Evolutionary conservation across 2,113 vertebrate genomes (phyloP).

Genomic region (Deroptyus accipitrinus): DNA sequence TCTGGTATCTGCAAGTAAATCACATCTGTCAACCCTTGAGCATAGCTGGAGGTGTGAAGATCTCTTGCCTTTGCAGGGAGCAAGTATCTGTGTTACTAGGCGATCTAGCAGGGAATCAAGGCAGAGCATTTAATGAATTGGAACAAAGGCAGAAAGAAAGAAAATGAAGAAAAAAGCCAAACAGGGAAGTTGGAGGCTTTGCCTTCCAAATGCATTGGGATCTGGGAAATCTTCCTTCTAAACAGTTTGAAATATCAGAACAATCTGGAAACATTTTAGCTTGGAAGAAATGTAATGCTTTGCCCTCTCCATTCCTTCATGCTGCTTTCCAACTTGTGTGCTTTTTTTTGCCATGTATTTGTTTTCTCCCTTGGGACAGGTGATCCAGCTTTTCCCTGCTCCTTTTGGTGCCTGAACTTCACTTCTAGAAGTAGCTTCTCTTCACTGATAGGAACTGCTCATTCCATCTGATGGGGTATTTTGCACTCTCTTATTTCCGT

Average conservation of each 20-base stretch:
- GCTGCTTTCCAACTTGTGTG: neutral
- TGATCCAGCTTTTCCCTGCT: neutral
- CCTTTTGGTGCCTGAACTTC: neutral
- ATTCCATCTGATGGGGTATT: neutral
- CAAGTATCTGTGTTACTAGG: neutral
- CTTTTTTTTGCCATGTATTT: neutral
- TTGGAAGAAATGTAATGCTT: constrained; percentile 2
- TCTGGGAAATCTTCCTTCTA: constrained; percentile 5
- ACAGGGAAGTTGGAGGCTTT: neutral
- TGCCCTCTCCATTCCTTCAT: neutral
- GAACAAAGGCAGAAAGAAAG: neutral
- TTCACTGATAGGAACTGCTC: neutral
- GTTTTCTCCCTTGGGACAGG: constrained; percentile 16
- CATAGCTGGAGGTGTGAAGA: neutral
- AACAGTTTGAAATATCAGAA: constrained; percentile 4
- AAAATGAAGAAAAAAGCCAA: neutral
- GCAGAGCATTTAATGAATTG: neutral
- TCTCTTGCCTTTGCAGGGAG: neutral
- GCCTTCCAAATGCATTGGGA: neutral
- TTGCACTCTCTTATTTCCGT: neutral
- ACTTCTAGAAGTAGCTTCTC: neutral
- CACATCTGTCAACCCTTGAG: neutral
- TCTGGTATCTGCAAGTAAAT: neutral
- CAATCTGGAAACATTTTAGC: constrained; percentile 52
- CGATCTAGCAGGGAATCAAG: neutral